These are phyloP conservation scores for Microcebus ravelobensis DNA, from an alignment of 2,113 vertebrate genomes.

Conservation along the genomic window DNA sequence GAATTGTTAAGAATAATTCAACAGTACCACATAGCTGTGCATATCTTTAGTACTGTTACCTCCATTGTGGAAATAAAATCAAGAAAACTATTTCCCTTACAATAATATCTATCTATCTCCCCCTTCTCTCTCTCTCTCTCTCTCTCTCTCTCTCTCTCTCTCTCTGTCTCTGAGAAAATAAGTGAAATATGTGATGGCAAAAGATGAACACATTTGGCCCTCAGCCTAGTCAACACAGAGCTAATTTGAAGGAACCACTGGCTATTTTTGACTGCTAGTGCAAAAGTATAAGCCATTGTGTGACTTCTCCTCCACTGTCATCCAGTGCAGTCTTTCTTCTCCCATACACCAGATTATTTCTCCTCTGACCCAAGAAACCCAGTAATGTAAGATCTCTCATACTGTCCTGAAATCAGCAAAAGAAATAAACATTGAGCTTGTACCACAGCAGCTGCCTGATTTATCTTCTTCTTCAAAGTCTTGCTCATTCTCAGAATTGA, in stretches of 20 bases:
- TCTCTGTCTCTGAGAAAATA: neutral
- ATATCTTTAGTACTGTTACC: neutral
- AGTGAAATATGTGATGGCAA: neutral
- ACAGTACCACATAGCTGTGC: neutral
- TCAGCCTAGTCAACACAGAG: neutral
- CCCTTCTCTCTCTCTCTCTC: neutral
- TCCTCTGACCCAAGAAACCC: neutral
- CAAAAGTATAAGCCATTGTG: neutral
- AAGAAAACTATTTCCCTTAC: neutral
- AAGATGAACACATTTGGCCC: neutral
- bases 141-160: neutral
- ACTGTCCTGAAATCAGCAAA: neutral
- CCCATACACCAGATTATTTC: neutral
- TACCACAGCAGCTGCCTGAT: neutral
- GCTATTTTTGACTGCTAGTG: neutral
- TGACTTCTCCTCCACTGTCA: neutral
- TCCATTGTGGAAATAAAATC: conserved; percentile 19
- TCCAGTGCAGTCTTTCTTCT: neutral
- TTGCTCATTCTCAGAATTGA: neutral
- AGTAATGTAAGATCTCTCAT: neutral
- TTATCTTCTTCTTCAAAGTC: neutral
- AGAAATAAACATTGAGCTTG: neutral
- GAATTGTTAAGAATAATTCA: neutral
- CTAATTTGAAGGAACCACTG: neutral
- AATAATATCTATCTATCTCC: neutral